Conservation (phyloP, 2,888 invertebrate species). For the Phrixothrix hirtus region DNA sequence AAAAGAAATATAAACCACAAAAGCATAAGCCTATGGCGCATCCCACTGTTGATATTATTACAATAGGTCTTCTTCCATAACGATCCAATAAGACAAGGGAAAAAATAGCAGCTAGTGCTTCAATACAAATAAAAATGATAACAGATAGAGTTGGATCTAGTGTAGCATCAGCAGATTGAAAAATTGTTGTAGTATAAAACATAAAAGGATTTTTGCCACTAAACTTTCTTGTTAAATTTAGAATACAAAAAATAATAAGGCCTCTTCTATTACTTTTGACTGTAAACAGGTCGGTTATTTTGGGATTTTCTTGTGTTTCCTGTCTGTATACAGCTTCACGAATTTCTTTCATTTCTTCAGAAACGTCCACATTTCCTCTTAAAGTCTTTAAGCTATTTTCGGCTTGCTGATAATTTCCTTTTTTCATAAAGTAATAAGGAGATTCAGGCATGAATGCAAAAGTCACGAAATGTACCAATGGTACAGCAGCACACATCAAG, state of each 20-base stretch:
- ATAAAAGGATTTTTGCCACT: constrained; percentile 68
- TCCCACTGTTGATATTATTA: constrained; percentile 60
- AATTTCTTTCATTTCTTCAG: constrained; percentile 55
- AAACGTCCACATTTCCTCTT: constrained; percentile 57
- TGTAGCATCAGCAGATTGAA: constrained; percentile 56
- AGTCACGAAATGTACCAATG: constrained; percentile 61
- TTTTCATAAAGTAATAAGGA: constrained; percentile 52
- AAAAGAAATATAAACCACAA: constrained; percentile 55
- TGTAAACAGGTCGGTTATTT: constrained; percentile 58
- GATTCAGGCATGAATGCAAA: constrained; percentile 68
- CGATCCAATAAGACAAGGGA: constrained; percentile 65
- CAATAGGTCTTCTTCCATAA: constrained; percentile 66
- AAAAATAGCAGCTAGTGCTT: constrained; percentile 62
- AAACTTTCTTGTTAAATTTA: constrained; percentile 66
- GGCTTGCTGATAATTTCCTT: constrained; percentile 54
- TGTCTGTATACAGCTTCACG: constrained; percentile 50
- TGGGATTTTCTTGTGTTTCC: constrained; percentile 58
- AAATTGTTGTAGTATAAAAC: constrained; percentile 67
- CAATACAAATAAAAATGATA: constrained; percentile 63
- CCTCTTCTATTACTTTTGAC: constrained; percentile 65
- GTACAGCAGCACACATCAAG: constrained; percentile 61
- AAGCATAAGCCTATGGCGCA: constrained; percentile 54
- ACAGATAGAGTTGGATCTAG: constrained; percentile 61
- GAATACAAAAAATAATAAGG: constrained; percentile 62
- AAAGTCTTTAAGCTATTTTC: constrained; percentile 61